Percentiles rank a stretch among this genome's conserved stretches.
Conservation (phyloP, 2,888 invertebrate species). For the Hemistola chrysoprasaria region DNA sequence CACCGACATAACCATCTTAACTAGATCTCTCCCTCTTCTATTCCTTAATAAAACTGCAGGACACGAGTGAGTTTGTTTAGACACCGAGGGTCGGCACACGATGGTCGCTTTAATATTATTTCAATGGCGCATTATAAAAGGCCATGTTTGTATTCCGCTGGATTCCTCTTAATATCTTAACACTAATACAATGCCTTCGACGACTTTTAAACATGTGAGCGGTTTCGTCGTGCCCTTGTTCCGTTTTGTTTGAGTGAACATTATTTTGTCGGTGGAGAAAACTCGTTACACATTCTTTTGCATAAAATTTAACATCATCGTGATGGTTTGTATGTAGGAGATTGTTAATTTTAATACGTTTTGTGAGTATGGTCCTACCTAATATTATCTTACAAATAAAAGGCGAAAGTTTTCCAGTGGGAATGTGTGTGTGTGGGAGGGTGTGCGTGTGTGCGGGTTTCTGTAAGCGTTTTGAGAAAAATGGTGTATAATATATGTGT, state of each 20-base stretch:
- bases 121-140: conserved; percentile 33
- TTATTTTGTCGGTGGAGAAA: too few relatives aligned
- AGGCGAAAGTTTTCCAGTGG: too few relatives aligned
- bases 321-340: too few relatives aligned
- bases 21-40: conserved; percentile 16
- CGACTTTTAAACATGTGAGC: conserved; percentile 7
- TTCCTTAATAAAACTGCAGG: conserved; percentile 9
- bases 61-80: conserved; percentile 10
- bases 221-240: conserved; percentile 3
- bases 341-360: too few relatives aligned
- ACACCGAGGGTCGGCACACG: conserved; percentile 20
- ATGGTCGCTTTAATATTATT: conserved; percentile 25
- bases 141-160: conserved; percentile 23
- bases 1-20: conserved; percentile 15
- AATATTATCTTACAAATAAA: too few relatives aligned
- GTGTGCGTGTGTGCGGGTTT: too few relatives aligned
- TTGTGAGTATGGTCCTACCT: too few relatives aligned
- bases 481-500: too few relatives aligned
- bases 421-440: too few relatives aligned
- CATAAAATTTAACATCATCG: too few relatives aligned
- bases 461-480: too few relatives aligned
- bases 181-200: conserved; percentile 12
- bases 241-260: not conserved
- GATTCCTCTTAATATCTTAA: conserved; percentile 27
- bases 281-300: too few relatives aligned